A percentile compares a stretch with the other conserved stretches of the same genome.
These are phyloP conservation scores for Macrosteles quadrilineatus DNA, from an alignment of 1,140 invertebrate species.

Conservation along the genomic window DNA sequence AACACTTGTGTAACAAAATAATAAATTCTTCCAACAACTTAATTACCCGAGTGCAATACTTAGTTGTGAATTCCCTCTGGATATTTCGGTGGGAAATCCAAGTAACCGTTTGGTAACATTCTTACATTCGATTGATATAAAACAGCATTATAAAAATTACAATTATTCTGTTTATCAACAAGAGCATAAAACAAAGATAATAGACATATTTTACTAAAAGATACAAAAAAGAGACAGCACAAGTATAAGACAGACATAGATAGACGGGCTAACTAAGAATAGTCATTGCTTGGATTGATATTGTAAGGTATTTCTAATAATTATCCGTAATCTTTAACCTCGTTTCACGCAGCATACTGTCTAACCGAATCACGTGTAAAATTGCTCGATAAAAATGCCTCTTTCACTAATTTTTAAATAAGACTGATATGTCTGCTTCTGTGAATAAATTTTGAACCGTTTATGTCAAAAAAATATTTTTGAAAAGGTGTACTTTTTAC, in stretches of 20 bases:
- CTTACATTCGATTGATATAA: background rate
- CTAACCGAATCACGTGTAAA: too few species aligned
- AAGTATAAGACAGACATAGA: background rate
- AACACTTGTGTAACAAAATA: slow-evolving; percentile 21
- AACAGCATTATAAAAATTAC: slow-evolving; percentile 7
- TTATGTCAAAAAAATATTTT: too few species aligned
- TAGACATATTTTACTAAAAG: background rate
- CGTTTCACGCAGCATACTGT: too few species aligned
- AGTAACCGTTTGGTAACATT: slow-evolving; percentile 1
- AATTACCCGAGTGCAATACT: background rate
- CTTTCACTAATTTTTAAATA: too few species aligned
- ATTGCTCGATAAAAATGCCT: too few species aligned
- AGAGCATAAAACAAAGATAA: background rate
- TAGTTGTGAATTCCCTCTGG: background rate
- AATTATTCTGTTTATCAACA: background rate
- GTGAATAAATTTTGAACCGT: too few species aligned
- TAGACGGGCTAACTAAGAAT: background rate
- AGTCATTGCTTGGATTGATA: background rate
- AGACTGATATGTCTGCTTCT: too few species aligned
- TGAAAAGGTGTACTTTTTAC: too few species aligned
- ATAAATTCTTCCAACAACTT: slow-evolving; percentile 3
- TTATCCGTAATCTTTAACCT: too few species aligned
- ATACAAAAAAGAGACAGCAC: background rate
- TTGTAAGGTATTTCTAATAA: too few species aligned
- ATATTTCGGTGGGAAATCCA: background rate